Base-by-base conservation (phyloP, 2,888 invertebrate species). In the Epirrita christyi region DNA sequence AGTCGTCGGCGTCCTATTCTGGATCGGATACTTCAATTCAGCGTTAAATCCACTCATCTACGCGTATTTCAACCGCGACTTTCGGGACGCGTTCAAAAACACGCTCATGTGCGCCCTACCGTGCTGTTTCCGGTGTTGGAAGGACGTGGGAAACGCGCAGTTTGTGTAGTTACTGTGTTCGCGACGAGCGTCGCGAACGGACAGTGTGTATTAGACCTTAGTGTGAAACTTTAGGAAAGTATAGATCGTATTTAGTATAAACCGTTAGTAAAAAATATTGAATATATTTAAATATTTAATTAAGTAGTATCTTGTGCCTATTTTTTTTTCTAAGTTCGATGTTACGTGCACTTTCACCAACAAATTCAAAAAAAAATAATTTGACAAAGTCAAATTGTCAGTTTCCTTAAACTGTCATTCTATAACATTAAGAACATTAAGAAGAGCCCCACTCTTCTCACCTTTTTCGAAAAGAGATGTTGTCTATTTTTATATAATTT, bases 61-160 rank as follows among this genome's bases (percentile, higher is more conserved):
- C 92, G 98, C 99, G 37, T 98, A 98, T 91, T 99, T 98, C 93
- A 99, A 98, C 88, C 94, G 98, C 41, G 99, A 99, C 86, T 99
- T 99, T 87, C 95, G 99, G 82, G 97, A 97, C 86, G 98, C 99
- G 61, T 99, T 99, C 91, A 97, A 97, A 87, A 97, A 97, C 83
- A 97, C 97, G 37, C 93, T 98, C 64, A 95, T 96, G 86, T 96
- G 96, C 81, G 96, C 96, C 21, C 93, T 97, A 78, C 99, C 96
- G 54, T 96, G 96, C 93, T 96, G 96, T 78, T 95, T 95, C 81
- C 92, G 92, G 60, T 95, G 95, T 72, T 95, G 95, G 94, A 95
- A 95, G 76, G 94, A 94, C 66, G 93, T 94, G 0, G 92, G 93
- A 2, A 88, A 84, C 6, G 88, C 93, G 32, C 93, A 93, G 70